Percentiles rank a stretch among this genome's conserved stretches.
phyloP scores from a whole-genome alignment of 2,113 vertebrate genomes.

The Passer montanus region DNA sequence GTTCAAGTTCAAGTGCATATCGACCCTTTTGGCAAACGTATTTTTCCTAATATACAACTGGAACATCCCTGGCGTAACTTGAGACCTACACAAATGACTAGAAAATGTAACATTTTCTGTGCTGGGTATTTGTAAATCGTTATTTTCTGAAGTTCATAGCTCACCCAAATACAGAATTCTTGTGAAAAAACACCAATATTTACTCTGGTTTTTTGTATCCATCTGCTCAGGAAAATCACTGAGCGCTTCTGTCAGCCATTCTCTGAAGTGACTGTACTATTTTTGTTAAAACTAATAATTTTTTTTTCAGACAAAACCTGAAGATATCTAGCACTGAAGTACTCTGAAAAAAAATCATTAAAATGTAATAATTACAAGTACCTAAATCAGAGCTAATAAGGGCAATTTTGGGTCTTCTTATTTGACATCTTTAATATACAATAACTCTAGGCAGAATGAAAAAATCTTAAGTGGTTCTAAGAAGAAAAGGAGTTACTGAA shows the following conservation, averaged over 20 bases:
- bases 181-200: not conserved
- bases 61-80: not conserved
- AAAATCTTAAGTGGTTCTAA: not conserved
- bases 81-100: not conserved
- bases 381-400: not conserved
- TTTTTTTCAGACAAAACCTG: not conserved
- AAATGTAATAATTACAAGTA: not conserved
- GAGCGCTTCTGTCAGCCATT: not conserved
- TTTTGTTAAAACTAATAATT: not conserved
- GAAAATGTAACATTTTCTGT: not conserved
- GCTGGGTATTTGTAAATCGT: not conserved
- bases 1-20: not conserved
- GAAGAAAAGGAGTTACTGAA: not conserved
- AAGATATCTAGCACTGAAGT: not conserved
- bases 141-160: not conserved
- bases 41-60: not conserved
- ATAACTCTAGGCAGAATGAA: not conserved
- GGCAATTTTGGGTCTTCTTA: not conserved
- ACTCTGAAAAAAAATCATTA: not conserved
- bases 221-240: not conserved
- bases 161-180: not conserved
- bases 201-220: not conserved
- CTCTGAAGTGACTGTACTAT: not conserved
- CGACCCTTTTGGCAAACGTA: rapidly evolving
- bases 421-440: not conserved